A percentile compares a stretch with the other conserved stretches of the same genome.
phyloP scores from a whole-genome alignment of 2,888 invertebrate genomes.

The Parnassius orleans region DNA sequence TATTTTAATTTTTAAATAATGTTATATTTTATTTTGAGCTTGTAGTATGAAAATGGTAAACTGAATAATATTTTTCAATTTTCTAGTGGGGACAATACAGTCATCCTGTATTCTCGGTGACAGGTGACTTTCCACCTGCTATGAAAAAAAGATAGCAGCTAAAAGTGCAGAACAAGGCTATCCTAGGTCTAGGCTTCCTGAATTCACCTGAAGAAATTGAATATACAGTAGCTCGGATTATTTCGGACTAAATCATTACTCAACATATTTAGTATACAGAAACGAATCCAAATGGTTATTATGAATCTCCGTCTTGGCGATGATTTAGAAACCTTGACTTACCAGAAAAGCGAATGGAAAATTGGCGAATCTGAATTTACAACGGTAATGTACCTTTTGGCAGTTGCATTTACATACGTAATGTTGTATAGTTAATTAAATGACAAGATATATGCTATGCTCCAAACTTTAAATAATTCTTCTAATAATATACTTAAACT shows the following conservation, averaged over 20 bases:
- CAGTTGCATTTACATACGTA: too few species aligned
- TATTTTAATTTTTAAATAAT: too few species aligned
- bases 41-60: too few species aligned
- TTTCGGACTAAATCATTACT: conserved; percentile 85
- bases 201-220: conserved; percentile 82
- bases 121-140: conserved; percentile 82
- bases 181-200: conserved; percentile 60
- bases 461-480: too few species aligned
- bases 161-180: conserved; percentile 75
- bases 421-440: too few species aligned
- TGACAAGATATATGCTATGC: too few species aligned
- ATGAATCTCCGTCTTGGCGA: conserved; percentile 40
- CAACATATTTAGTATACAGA: conserved; percentile 49
- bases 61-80: conserved; percentile 12
- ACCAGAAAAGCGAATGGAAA: conserved; percentile 38
- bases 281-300: conserved; percentile 36
- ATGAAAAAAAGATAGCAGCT: conserved; percentile 76
- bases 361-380: conserved; percentile 33
- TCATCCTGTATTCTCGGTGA: conserved; percentile 80
- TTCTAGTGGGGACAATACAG: conserved; percentile 78
- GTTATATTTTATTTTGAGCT: too few species aligned
- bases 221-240: conserved; percentile 82
- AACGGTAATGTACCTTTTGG: conserved; percentile 29
- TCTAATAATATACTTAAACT: too few species aligned
- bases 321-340: conserved; percentile 34